These are phyloP conservation scores for Xyrichtys novacula DNA, from an alignment of 2,797 vertebrate genomes.

Conservation along the genomic window DNA sequence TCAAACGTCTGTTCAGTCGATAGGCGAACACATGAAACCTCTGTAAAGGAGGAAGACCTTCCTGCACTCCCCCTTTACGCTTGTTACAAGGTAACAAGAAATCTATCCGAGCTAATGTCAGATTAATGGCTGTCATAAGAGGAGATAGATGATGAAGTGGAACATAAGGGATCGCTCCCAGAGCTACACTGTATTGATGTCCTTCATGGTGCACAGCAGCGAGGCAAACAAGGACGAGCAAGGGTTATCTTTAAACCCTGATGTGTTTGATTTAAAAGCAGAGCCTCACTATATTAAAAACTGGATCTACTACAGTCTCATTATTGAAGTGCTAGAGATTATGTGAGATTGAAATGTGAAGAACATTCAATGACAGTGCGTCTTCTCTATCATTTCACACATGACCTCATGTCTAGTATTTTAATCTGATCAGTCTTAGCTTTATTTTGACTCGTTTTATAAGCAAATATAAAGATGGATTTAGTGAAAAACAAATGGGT, in stretches of 20 bases:
- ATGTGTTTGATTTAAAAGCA: not conserved
- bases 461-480: not conserved
- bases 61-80: not conserved
- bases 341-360: not conserved
- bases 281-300: slow-evolving; percentile 4
- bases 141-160: slow-evolving; percentile 1
- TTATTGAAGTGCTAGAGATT: not conserved
- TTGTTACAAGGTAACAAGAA: slow-evolving; percentile 9
- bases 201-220: slow-evolving; percentile 2
- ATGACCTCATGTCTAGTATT: not conserved
- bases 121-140: slow-evolving; percentile 10
- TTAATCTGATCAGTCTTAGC: not conserved
- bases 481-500: not conserved
- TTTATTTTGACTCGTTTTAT: not conserved
- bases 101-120: slow-evolving; percentile 3
- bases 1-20: slow-evolving; percentile 11
- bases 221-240: not conserved
- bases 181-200: slow-evolving; percentile 1
- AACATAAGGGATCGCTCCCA: not conserved
- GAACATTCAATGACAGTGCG: not conserved
- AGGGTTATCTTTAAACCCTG: not conserved
- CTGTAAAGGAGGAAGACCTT: not conserved
- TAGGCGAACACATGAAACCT: slow-evolving; percentile 2
- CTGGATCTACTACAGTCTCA: not conserved
- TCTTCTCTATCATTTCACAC: not conserved